These are phyloP conservation scores for Sesamia inferens DNA, from an alignment of 2,888 invertebrate species.

Conservation along the genomic window DNA sequence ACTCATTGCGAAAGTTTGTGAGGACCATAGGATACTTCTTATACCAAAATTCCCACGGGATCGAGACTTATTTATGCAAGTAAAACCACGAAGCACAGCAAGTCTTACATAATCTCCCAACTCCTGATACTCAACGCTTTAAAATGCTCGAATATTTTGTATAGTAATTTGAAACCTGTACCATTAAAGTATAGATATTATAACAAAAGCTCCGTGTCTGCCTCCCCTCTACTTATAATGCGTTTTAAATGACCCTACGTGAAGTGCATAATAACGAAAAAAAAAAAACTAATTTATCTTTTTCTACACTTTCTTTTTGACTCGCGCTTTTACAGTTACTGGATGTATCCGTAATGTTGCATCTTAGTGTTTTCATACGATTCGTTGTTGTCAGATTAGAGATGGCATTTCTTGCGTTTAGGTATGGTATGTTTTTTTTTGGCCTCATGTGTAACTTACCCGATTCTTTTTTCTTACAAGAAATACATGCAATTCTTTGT, in stretches of 20 bases:
- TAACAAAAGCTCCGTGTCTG: constrained; percentile 59
- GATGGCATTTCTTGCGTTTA: background rate
- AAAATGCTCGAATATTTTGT: constrained; percentile 34
- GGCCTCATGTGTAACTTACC: background rate
- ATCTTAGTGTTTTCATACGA: constrained; percentile 19
- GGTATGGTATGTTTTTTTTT: background rate
- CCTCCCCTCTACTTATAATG: constrained; percentile 66
- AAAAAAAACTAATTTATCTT: constrained; percentile 60
- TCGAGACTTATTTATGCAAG: too few relatives aligned
- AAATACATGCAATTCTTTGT: background rate
- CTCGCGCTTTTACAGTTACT: constrained; percentile 18
- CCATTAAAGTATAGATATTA: constrained; percentile 64
- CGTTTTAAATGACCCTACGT: constrained; percentile 74
- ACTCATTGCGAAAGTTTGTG: too few relatives aligned
- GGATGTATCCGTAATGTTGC: constrained; percentile 24
- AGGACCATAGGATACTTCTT: too few relatives aligned
- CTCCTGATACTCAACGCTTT: background rate
- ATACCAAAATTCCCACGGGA: too few relatives aligned
- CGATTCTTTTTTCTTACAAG: background rate
- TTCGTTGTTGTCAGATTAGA: background rate
- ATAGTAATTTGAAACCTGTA: constrained; percentile 42
- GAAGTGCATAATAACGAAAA: constrained; percentile 60
- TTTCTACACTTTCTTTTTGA: constrained; percentile 39
- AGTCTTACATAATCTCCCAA: constrained; percentile 6
- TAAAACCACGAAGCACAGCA: background rate